phyloP scores from a whole-genome alignment of 2,113 vertebrate genomes.

The Eleginops maclovinus region DNA sequence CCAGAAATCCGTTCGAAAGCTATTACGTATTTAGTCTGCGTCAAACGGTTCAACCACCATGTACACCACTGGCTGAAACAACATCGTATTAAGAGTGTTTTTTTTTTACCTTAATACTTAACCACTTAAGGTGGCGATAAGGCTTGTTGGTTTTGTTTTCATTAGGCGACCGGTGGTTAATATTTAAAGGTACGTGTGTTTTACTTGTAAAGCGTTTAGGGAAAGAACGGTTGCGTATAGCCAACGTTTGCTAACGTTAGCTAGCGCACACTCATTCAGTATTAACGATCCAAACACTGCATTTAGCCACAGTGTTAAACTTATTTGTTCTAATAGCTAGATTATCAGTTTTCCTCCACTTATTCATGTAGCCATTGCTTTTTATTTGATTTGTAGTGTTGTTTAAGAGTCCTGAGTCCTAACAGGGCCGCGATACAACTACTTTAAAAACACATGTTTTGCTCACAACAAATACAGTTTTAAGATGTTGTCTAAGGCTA shows the following conservation, averaged over 20 bases:
- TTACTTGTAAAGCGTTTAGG: neutral
- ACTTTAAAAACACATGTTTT: neutral
- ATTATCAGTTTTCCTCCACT: neutral
- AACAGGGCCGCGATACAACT: neutral
- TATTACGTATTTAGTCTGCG: slow-evolving; percentile 69
- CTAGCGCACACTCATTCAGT: neutral
- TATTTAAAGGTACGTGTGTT: slow-evolving; percentile 61
- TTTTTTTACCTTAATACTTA: neutral
- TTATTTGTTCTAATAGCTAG: rapidly evolving
- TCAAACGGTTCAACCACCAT: neutral
- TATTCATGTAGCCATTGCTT: neutral
- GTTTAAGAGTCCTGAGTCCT: neutral
- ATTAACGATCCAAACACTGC: too few species aligned
- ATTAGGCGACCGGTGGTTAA: neutral
- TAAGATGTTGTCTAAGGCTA: neutral
- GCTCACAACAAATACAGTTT: neutral
- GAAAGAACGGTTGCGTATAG: neutral
- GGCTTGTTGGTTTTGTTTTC: neutral
- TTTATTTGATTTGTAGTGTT: neutral
- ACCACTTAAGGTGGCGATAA: rapidly evolving
- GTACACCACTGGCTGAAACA: neutral
- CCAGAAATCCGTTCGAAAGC: neutral
- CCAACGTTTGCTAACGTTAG: slow-evolving; percentile 44
- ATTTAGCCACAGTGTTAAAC: neutral
- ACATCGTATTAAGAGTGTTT: neutral